Conservation (phyloP, 2,888 invertebrate species). For the Augochlorella aurata region DNA sequence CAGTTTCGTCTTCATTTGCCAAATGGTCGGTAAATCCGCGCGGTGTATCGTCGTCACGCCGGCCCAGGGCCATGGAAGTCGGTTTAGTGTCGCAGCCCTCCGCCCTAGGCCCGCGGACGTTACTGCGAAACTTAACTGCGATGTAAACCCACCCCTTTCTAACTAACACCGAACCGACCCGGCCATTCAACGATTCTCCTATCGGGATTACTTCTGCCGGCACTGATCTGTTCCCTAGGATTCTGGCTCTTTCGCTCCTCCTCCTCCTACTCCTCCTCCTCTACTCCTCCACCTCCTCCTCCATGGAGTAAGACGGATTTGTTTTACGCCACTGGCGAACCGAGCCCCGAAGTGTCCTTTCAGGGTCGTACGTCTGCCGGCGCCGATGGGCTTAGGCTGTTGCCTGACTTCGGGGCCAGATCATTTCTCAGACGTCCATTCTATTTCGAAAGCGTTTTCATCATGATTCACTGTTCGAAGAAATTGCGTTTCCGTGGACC, state of each 20-base stretch:
- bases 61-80: conserved; percentile 56
- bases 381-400: not conserved
- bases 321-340: conserved; percentile 27
- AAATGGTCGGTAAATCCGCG: conserved; percentile 74
- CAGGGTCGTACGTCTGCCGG: not conserved
- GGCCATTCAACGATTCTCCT: conserved; percentile 63
- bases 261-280: conserved; percentile 14
- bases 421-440: conserved; percentile 12
- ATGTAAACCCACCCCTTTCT: conserved; percentile 70
- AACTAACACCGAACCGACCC: conserved; percentile 59
- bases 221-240: conserved; percentile 52
- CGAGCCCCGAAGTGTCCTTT: not conserved
- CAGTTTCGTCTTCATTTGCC: conserved; percentile 75
- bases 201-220: conserved; percentile 50
- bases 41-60: conserved; percentile 48
- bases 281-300: conserved; percentile 27
- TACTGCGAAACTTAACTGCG: conserved; percentile 72
- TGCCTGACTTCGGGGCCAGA: not conserved
- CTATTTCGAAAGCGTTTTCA: not conserved
- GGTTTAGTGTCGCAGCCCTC: conserved; percentile 54
- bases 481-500: not conserved
- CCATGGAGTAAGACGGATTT: conserved; percentile 46
- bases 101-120: conserved; percentile 38
- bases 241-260: conserved; percentile 43
- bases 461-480: conserved; percentile 8